Evolutionary conservation across 1,140 invertebrate species (phyloP), one percentile per base, ranked within the genome.

Genomic region (Ectropis grisescens): DNA sequence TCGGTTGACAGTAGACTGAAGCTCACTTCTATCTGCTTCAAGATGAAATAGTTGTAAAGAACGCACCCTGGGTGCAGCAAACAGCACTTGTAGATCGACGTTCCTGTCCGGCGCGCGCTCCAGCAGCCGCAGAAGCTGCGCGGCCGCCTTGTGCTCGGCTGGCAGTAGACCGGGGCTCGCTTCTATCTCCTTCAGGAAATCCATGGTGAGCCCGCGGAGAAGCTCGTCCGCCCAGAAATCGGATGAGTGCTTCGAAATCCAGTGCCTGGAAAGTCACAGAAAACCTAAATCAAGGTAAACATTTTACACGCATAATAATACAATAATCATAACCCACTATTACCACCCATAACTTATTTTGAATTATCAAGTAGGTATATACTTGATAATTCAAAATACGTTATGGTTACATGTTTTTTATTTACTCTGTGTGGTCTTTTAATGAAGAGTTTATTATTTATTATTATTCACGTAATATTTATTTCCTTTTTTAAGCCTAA

Each of bases 131-230:
- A 96, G 78, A 11, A 97, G 65, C 67, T 95, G 90, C 26, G 88
- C 85, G 1, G 94, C 94, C 1, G 93, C 92, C 67, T 96, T 94
- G 59, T 96, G 93, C 62, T 97, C 95, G 0, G 93, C 91, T 0
- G 94, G 93, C 16, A 96, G 79, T n/a, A 97, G 75, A 49, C 92
- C 93, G 0, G 91, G 90, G 55, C 91, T 94, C 49, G 88, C 90
- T 19, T 93, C 88, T 41, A 97, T 93, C 55, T 97, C 94, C 45
- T 96, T 94, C 10, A 97, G 79, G 67, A 97, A 94, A 48, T 94
- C 91, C 34, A 93, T 91, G 0, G 94, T 93, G 45, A 93, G 72
- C 14, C 86, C 86, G 33, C 93, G 90, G 13, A 97, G 80, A 36
- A 87, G 85, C 7, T 85, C 83, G 59, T 96, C 91, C 12, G 87